Conservation (phyloP, 2,888 invertebrate species). For the Chironomus riparius region DNA sequence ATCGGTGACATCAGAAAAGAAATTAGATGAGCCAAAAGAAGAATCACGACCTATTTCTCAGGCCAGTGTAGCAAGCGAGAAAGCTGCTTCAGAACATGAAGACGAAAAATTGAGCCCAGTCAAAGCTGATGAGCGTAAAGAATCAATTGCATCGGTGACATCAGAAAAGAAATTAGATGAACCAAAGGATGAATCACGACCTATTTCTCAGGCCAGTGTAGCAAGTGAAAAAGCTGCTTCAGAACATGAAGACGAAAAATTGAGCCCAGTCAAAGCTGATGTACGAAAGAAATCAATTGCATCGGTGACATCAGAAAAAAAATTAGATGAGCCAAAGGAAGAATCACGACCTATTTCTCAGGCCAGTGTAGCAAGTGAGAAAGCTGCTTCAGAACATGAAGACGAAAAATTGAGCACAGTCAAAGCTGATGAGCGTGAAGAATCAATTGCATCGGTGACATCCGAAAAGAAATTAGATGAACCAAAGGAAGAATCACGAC, state of each 20-base stretch:
- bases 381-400: not conserved
- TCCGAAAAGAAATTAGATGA: conserved; percentile 2
- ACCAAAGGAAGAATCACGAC: conserved; percentile 17
- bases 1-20: not conserved
- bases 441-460: not conserved
- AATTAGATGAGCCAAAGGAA: conserved; percentile 24
- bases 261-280: not conserved
- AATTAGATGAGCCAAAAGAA: conserved; percentile 15
- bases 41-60: conserved; percentile 27
- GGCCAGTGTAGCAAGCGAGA: conserved; percentile 28
- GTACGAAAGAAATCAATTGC: conserved; percentile 15
- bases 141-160: not conserved
- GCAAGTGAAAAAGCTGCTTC: conserved; percentile 25
- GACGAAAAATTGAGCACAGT: not conserved
- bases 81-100: conserved; percentile 1
- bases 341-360: conserved; percentile 27
- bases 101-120: not conserved
- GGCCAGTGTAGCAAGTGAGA: conserved; percentile 28
- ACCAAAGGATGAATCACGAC: conserved; percentile 25
- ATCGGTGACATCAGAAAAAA: not conserved
- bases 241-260: not conserved
- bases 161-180: conserved; percentile 19
- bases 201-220: conserved; percentile 27
- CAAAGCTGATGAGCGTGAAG: conserved; percentile 1
- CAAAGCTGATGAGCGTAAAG: not conserved